Percentiles rank a stretch among this genome's conserved stretches.
Conservation (phyloP, 2,888 invertebrate species). For the Ditula angustiorana region DNA sequence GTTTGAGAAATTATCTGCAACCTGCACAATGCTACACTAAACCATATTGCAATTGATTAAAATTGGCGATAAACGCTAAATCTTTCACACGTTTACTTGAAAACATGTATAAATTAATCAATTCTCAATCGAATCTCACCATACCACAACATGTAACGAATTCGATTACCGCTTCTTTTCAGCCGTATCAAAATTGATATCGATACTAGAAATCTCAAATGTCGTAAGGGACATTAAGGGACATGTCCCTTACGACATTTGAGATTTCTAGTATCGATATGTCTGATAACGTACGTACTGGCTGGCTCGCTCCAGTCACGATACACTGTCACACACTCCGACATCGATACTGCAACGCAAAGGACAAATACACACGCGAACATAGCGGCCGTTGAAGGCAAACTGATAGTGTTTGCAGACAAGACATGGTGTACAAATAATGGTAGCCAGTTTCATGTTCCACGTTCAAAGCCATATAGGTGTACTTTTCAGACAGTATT, state of each 20-base stretch:
- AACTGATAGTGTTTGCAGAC: conserved; percentile 42
- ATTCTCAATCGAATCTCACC: background rate
- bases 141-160: background rate
- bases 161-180: conserved; percentile 15
- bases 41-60: no score
- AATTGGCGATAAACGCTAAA: background rate
- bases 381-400: conserved; percentile 40
- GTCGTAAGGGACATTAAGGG: no score
- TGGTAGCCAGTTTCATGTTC: background rate
- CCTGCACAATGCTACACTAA: no score
- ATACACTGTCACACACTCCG: conserved; percentile 40
- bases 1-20: no score
- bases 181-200: conserved; percentile 21
- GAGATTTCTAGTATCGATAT: conserved; percentile 8
- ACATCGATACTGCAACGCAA: conserved; percentile 23
- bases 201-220: no score
- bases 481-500: background rate
- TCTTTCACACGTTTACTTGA: background rate
- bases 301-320: conserved; percentile 9
- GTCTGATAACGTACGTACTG: conserved; percentile 16
- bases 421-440: conserved; percentile 15
- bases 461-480: background rate
- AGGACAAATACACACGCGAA: conserved; percentile 39
- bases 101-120: background rate
- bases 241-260: no score